Percentiles rank a stretch among this genome's conserved stretches.
These are phyloP conservation scores for Zootoca vivipara DNA, from an alignment of 2,113 vertebrate species.

Conservation along the genomic window DNA sequence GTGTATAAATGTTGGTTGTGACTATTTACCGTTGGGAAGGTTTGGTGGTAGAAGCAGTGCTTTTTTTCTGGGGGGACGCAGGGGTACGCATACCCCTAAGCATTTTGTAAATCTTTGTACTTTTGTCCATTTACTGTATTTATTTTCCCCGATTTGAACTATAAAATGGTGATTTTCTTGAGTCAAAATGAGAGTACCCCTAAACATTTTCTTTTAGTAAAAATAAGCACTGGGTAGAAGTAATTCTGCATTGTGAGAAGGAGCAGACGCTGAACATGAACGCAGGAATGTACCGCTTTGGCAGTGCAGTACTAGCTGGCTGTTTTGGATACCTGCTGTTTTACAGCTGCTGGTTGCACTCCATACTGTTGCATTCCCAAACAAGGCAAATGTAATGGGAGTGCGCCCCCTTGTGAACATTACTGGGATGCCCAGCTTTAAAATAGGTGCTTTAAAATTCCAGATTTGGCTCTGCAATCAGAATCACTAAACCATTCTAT, in stretches of 20 bases:
- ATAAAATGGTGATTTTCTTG: no score
- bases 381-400: background rate
- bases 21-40: background rate
- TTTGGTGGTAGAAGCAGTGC: fast-evolving
- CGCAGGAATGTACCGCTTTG: conserved; percentile 56
- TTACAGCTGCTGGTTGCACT: conserved; percentile 77
- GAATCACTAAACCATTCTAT: background rate
- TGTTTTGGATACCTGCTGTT: conserved; percentile 62
- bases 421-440: background rate
- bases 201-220: no score
- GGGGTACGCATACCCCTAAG: no score
- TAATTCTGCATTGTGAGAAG: background rate
- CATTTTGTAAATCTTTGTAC: no score
- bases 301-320: conserved; percentile 81
- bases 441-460: background rate
- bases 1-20: background rate
- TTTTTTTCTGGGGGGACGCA: background rate
- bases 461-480: background rate
- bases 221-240: background rate
- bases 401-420: conserved; percentile 50
- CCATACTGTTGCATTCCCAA: conserved; percentile 66
- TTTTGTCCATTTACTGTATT: no score
- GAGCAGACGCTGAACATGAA: background rate
- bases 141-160: no score
- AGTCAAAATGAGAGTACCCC: no score